phyloP scores from a whole-genome alignment of 2,797 vertebrate species.

The Hippoglossus hippoglossus region DNA sequence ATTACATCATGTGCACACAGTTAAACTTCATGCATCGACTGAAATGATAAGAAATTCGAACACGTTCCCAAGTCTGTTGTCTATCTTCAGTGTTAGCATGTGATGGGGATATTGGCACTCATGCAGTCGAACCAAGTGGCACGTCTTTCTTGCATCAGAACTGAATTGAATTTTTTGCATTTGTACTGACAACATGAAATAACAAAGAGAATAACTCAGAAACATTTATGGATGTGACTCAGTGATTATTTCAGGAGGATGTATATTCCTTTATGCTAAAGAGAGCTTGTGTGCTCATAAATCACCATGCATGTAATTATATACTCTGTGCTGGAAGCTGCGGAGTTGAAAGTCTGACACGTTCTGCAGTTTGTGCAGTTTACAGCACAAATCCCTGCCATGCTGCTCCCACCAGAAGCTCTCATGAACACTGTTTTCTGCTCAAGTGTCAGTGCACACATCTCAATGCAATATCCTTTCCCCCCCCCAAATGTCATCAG shows the following conservation, averaged over 20 bases:
- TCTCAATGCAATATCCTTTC: neutral
- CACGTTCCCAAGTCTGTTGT: neutral
- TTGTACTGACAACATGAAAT: no score
- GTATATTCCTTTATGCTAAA: neutral
- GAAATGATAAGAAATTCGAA: no score
- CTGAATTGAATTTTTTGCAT: no score
- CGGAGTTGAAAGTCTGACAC: neutral
- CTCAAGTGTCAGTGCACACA: neutral
- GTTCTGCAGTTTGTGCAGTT: slow-evolving; percentile 20
- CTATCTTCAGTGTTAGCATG: neutral
- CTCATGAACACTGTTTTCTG: neutral
- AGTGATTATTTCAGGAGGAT: neutral
- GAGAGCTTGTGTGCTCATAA: slow-evolving; percentile 1
- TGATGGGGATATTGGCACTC: neutral
- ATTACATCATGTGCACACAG: no score
- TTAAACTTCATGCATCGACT: no score
- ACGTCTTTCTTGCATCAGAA: no score
- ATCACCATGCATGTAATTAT: slow-evolving; percentile 18
- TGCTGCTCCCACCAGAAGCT: neutral
- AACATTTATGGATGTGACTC: neutral
- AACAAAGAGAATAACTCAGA: no score
- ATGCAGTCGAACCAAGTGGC: neutral
- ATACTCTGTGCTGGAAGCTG: neutral
- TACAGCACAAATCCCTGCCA: slow-evolving; percentile 6
- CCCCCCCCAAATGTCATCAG: no score